A percentile compares a stretch with the other conserved stretches of the same genome.
phyloP scores from a whole-genome alignment of 2,888 invertebrate genomes.

The Drosophila leonis region DNA sequence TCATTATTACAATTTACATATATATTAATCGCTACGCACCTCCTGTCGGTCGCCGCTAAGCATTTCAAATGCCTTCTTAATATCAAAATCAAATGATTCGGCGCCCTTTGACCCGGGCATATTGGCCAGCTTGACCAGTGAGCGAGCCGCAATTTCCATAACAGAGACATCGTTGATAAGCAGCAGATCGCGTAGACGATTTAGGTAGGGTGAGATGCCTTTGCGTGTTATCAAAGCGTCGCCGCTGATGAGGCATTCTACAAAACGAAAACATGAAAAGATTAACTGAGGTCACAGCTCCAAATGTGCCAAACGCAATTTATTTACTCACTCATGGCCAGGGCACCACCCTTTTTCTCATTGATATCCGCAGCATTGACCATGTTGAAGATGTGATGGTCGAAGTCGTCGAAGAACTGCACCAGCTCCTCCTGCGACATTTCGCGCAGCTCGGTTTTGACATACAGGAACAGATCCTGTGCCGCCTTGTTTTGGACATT shows the following conservation, averaged over 20 bases:
- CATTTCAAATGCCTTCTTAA: slow-evolving; percentile 98
- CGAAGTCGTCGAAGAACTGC: slow-evolving; percentile 96
- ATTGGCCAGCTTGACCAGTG: slow-evolving; percentile 96
- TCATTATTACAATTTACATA: neutral
- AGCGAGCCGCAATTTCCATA: slow-evolving; percentile 98
- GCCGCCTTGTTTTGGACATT: slow-evolving; percentile 94
- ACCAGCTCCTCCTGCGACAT: slow-evolving; percentile 96
- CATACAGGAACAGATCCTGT: slow-evolving; percentile 95
- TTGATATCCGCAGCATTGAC: slow-evolving; percentile 96
- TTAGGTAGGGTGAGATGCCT: slow-evolving; percentile 95
- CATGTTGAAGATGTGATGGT: slow-evolving; percentile 98
- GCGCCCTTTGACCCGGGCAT: slow-evolving; percentile 97
- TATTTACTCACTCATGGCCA: slow-evolving; percentile 92
- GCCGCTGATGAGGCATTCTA: slow-evolving; percentile 96
- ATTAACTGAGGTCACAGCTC: neutral
- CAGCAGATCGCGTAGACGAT: slow-evolving; percentile 94
- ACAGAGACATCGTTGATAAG: slow-evolving; percentile 96
- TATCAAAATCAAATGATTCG: slow-evolving; percentile 99
- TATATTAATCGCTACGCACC: slow-evolving; percentile 74
- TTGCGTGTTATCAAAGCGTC: slow-evolving; percentile 97
- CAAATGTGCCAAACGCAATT: accelerated
- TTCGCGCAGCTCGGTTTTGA: slow-evolving; percentile 95
- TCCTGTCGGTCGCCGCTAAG: slow-evolving; percentile 95
- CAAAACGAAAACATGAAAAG: neutral
- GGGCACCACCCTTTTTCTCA: slow-evolving; percentile 97